These are phyloP conservation scores for Charadrius vociferus DNA, from an alignment of 2,113 vertebrate species.

Conservation along the genomic window DNA sequence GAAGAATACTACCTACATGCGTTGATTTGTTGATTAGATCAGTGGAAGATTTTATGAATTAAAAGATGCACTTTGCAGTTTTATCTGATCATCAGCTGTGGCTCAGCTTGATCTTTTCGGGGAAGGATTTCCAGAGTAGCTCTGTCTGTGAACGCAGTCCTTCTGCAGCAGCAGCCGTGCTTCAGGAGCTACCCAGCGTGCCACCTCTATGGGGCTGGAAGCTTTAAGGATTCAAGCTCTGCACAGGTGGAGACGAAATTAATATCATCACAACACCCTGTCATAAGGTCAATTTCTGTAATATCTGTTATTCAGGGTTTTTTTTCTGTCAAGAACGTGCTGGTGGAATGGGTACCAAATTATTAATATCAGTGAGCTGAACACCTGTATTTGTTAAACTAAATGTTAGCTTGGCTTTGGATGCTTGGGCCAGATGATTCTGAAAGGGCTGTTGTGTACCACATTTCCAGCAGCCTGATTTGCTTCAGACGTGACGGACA, in stretches of 20 bases:
- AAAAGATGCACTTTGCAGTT: background rate
- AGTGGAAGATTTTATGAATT: background rate
- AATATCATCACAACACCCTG: background rate
- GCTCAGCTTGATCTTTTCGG: background rate
- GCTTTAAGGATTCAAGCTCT: background rate
- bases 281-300: background rate
- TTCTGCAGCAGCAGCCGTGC: background rate
- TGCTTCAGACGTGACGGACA: background rate
- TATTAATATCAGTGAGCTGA: background rate
- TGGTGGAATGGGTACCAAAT: background rate
- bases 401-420: background rate
- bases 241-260: accelerated
- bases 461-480: background rate
- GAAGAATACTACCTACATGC: background rate
- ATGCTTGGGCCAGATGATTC: background rate
- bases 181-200: background rate
- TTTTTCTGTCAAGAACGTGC: background rate
- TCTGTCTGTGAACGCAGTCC: background rate
- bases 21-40: background rate
- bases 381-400: background rate
- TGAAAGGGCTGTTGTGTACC: background rate
- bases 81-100: background rate
- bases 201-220: background rate
- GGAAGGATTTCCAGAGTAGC: background rate
- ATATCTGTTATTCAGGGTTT: background rate